Percentiles rank a stretch among this genome's conserved stretches.
Evolutionary conservation across 2,113 vertebrate species (phyloP).

Genomic region (Sinocyclocheilus rhinocerous): DNA sequence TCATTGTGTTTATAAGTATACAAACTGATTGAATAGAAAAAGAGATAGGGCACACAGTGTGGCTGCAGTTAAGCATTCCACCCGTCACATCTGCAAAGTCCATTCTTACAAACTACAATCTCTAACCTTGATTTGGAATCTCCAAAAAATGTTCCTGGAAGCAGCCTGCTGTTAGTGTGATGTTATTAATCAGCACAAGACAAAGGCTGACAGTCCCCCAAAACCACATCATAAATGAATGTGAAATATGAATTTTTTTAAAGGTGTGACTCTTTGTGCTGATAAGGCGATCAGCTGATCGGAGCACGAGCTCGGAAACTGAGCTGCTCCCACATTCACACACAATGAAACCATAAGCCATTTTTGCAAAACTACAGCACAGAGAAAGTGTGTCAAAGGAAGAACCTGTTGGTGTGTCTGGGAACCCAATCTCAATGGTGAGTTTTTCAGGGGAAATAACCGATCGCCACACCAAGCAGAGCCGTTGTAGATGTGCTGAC

Average conservation of each 20-base stretch:
- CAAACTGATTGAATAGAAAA: conserved; percentile 34
- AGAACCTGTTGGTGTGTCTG: conserved; percentile 7
- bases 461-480: background rate
- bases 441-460: background rate
- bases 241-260: background rate
- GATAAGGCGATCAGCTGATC: conserved; percentile 8
- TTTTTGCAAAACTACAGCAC: background rate
- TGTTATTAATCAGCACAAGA: conserved; percentile 7
- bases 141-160: conserved; percentile 8
- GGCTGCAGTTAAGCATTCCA: conserved; percentile 55
- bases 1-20: background rate
- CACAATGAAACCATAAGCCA: background rate
- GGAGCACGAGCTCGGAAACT: background rate
- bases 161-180: background rate
- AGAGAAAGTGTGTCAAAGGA: conserved; percentile 21
- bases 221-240: conserved; percentile 24
- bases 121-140: conserved; percentile 11
- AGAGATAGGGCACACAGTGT: conserved; percentile 18
- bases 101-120: conserved; percentile 56
- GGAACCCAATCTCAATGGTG: background rate
- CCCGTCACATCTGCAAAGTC: conserved; percentile 66
- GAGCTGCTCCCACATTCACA: conserved; percentile 14
- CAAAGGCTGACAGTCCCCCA: background rate
- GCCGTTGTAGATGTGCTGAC: background rate
- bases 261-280: conserved; percentile 18